Evolutionary conservation across 2,888 invertebrate species (phyloP), one percentile per base, ranked within the genome.

Genomic region (Standfussiana lucernea): DNA sequence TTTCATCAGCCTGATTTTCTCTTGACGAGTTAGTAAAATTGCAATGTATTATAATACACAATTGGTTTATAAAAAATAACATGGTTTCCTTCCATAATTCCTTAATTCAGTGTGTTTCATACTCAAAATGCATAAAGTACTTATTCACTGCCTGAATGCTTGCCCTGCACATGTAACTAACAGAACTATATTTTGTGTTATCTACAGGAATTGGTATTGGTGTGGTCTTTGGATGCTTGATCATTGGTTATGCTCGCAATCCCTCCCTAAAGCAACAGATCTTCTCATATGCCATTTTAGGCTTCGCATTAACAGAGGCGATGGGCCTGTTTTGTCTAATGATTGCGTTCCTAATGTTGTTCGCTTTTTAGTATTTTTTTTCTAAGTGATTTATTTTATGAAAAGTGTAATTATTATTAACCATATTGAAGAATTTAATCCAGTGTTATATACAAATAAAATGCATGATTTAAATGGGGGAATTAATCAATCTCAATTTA

Each of bases 301-400:
- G 99, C 92, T 99, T 99, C 97, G 99, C 99, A 92, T 97, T 99
- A 88, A 98, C 99, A 88, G 99, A 99, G 97, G 99, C 99, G 91
- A 99, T 99, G 99, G 99, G 99, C 94, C 98, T 99, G 85, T 99
- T 99, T 97, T 99, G 99, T 97, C 97, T 99, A 93, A 99, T 99
- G 99, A 99, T 99, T 97, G 99, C 99, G 87, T 99, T 99, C 97
- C 97, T 99, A 93, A 98, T 99, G 97, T 97, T 99, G 92, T 99
- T 99, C 97, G 99, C 99, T 93, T 98, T 99, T 97, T 99, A 98
- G 88, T 50, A 11, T 28, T 50, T 88, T 64, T 50, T 88, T 89
- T 87, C 86, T 85, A 83, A 79, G 67, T 79, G 6, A 79, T 82
- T 88, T 88, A 79, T 82, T 88, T 88, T 92, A 88, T 91, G 91